Conservation (phyloP, 2,888 invertebrate genomes). For the Unio pictorum region DNA sequence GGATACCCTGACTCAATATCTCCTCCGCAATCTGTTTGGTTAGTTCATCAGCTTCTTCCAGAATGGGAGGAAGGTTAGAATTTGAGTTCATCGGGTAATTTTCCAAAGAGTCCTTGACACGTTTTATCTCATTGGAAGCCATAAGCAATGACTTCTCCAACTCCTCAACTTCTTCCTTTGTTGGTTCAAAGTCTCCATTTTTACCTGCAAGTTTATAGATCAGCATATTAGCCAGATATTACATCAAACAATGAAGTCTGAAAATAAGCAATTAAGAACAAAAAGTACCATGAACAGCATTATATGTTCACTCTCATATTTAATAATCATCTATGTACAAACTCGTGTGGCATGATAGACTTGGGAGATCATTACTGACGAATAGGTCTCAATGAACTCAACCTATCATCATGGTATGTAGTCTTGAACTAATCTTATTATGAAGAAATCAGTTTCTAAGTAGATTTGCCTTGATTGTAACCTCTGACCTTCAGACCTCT, state of each 20-base stretch:
- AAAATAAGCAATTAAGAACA: background rate
- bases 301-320: too few species aligned
- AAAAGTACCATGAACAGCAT: background rate
- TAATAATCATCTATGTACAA: too few species aligned
- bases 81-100: constrained; percentile 40
- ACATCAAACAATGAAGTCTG: background rate
- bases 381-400: too few species aligned
- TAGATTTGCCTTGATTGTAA: too few species aligned
- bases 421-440: too few species aligned
- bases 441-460: too few species aligned
- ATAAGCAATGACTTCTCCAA: constrained; percentile 87
- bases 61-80: constrained; percentile 17
- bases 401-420: too few species aligned
- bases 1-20: constrained; percentile 29
- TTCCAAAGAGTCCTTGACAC: constrained; percentile 59
- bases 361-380: too few species aligned
- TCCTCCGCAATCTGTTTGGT: constrained; percentile 53
- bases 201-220: constrained; percentile 72
- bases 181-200: constrained; percentile 80
- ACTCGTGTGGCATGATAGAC: too few species aligned
- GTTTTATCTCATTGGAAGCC: constrained; percentile 75
- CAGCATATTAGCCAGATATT: background rate
- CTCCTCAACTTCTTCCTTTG: constrained; percentile 89
- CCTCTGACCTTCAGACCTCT: too few species aligned
- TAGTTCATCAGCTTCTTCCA: constrained; percentile 52